Evolutionary conservation across 1,140 invertebrate genomes (phyloP).

Genomic region (Nasonia vitripennis): DNA sequence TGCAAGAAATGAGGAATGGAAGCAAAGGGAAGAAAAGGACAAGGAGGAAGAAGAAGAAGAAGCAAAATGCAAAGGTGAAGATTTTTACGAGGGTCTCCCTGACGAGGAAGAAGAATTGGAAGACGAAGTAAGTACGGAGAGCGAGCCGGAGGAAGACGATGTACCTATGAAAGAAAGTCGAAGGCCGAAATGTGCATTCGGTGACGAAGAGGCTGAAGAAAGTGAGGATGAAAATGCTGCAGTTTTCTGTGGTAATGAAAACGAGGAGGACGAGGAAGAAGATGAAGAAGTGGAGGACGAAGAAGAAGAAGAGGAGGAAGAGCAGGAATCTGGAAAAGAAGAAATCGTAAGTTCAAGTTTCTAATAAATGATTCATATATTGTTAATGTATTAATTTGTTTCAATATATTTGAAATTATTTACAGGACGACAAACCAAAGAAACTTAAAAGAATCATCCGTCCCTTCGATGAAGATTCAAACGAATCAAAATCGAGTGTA

Average conservation of each 20-base stretch:
- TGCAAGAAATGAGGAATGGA: slow-evolving; percentile 79
- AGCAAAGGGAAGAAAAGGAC: slow-evolving; percentile 75
- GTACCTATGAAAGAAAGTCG: slow-evolving; percentile 59
- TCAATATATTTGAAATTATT: slow-evolving; percentile 7
- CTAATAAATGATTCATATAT: background rate
- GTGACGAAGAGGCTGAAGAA: slow-evolving; percentile 70
- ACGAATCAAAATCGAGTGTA: slow-evolving; percentile 48
- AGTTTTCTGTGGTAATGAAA: slow-evolving; percentile 70
- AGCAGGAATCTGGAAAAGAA: slow-evolving; percentile 64
- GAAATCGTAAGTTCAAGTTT: slow-evolving; percentile 41
- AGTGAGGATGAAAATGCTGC: slow-evolving; percentile 60
- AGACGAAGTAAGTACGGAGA: slow-evolving; percentile 63
- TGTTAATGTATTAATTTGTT: background rate
- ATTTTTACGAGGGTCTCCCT: slow-evolving; percentile 54
- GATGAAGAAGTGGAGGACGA: slow-evolving; percentile 66
- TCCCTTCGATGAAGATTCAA: slow-evolving; percentile 67
- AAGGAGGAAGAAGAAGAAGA: slow-evolving; percentile 61
- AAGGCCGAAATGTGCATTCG: slow-evolving; percentile 61
- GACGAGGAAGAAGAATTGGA: slow-evolving; percentile 61
- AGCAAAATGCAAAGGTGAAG: slow-evolving; percentile 57
- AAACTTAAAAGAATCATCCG: slow-evolving; percentile 66
- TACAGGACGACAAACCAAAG: slow-evolving; percentile 56
- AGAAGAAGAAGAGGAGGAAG: slow-evolving; percentile 61
- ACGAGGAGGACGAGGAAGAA: slow-evolving; percentile 67
- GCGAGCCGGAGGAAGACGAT: slow-evolving; percentile 65